Percentiles rank a stretch among this genome's conserved stretches.
phyloP scores from a whole-genome alignment of 2,888 invertebrate genomes.

The Euzophera pinguis region DNA sequence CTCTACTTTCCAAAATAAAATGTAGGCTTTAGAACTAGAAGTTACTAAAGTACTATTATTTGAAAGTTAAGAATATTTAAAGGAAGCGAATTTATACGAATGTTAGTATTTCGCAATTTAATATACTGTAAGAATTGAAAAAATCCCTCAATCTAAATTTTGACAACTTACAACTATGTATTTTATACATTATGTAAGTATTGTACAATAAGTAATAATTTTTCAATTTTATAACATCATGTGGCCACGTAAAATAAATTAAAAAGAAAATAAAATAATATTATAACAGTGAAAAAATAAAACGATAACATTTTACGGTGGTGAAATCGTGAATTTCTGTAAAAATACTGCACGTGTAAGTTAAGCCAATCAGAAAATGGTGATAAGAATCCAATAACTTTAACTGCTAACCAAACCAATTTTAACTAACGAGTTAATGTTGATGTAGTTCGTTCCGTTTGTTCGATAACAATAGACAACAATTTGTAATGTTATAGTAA shows the following conservation, averaged over 20 bases:
- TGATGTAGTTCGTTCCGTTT: slow-evolving; percentile 10
- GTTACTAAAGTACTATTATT: no score
- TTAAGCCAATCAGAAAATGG: slow-evolving; percentile 29
- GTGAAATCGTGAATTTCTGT: not conserved
- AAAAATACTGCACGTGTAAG: slow-evolving; percentile 8
- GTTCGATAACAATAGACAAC: slow-evolving; percentile 19
- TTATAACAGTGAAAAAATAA: not conserved
- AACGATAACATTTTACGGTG: not conserved
- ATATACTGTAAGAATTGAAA: no score
- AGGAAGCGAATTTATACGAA: no score
- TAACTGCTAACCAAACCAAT: slow-evolving; percentile 27
- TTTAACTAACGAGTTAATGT: slow-evolving; percentile 17
- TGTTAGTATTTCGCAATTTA: no score
- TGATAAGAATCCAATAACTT: slow-evolving; percentile 62
- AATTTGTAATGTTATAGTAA: slow-evolving; percentile 26
- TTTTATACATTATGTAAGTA: no score
- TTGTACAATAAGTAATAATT: no score
- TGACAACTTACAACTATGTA: not conserved
- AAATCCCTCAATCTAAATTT: no score
- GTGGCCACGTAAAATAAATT: not conserved
- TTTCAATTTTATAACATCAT: no score
- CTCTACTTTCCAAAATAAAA: no score
- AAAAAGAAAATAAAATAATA: not conserved
- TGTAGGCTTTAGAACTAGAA: no score
- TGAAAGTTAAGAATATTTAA: no score